Conservation (phyloP, 2,888 invertebrate genomes). For the Oscheius sp. region DNA sequence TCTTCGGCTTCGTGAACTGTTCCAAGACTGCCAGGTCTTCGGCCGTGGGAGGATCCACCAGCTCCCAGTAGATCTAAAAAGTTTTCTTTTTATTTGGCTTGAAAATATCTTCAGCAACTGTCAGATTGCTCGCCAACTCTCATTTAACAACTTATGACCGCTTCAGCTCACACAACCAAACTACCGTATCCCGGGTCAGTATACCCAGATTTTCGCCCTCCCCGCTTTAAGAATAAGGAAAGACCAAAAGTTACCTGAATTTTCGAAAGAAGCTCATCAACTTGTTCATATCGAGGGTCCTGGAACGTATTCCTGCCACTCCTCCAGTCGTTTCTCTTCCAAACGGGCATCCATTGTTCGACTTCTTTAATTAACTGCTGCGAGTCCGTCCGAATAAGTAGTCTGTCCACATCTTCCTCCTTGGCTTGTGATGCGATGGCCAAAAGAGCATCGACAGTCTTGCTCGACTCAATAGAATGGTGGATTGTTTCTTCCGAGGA, state of each 20-base stretch:
- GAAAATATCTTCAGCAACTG: background rate
- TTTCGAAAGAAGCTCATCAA: constrained; percentile 40
- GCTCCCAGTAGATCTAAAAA: constrained; percentile 30
- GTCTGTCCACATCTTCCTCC: background rate
- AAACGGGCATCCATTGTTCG: constrained; percentile 46
- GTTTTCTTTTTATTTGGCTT: background rate
- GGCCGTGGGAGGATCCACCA: constrained; percentile 23
- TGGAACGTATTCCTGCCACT: constrained; percentile 40
- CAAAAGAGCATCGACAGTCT: constrained; percentile 1
- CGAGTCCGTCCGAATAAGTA: constrained; percentile 49
- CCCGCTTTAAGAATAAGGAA: background rate
- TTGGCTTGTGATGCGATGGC: background rate
- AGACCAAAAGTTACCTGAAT: constrained; percentile 32
- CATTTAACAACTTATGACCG: too few species aligned
- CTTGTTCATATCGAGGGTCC: constrained; percentile 43
- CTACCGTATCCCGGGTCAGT: too few species aligned
- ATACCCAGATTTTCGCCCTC: too few species aligned
- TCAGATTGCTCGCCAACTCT: background rate
- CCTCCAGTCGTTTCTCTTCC: constrained; percentile 53
- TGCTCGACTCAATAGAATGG: background rate
- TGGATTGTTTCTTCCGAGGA: background rate
- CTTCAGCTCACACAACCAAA: too few species aligned
- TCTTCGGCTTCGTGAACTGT: constrained; percentile 7
- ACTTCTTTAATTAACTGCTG: constrained; percentile 38
- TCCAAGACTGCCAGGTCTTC: constrained; percentile 15